Base-by-base conservation (phyloP, 30 jellyfish, hydroid and myxozoan species). In the Aurelia coerulea region DNA sequence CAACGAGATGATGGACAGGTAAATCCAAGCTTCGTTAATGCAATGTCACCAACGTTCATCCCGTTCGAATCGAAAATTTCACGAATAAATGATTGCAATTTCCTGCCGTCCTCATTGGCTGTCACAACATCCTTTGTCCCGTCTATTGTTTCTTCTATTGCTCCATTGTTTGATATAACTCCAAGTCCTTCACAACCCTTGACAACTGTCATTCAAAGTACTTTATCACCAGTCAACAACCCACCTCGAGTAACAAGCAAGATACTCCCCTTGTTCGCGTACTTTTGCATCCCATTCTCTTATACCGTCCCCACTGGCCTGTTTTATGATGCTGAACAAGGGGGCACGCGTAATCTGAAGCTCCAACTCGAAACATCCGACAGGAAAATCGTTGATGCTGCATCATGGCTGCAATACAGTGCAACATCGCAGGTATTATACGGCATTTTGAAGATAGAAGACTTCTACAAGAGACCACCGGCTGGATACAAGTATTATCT, bases 361-460 rank as follows among this genome's bases (percentile, higher is more conserved):
- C 60, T 90, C 37, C 90, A 69, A 23, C 88, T 95, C 3, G 84
- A 70, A 66, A 68, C 65, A 10, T 39, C 53, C 23, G 78, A 80
- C 33, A 78, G 96, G 5, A 37, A 37, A 18, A 19, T 67, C 2
- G 87, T 90, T 14, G 76, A 91, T 5, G 59, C 72, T 4, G 37
- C 94, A 5, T 90, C 97, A 12, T 95, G 99, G 99, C 70, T 95
- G 17, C 96, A 85, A 74, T 86, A 85, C 87, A 97, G 93, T 73
- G 88, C 79, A 35, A 65, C 98, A 41, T 76, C 96, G 16, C 98
- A 95, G 41, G 92, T 80, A 18, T 64, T 95, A 5, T 86, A 86
- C 67, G 99, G 97, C 62, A 87, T 83, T 64, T 88, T 84, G 39
- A 81, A 90, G 66, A 79, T 86, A 6, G 86, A 62, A 49, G 97